These are phyloP conservation scores for Crioceris asparagi DNA, from an alignment of 2,888 invertebrate genomes.

Conservation along the genomic window DNA sequence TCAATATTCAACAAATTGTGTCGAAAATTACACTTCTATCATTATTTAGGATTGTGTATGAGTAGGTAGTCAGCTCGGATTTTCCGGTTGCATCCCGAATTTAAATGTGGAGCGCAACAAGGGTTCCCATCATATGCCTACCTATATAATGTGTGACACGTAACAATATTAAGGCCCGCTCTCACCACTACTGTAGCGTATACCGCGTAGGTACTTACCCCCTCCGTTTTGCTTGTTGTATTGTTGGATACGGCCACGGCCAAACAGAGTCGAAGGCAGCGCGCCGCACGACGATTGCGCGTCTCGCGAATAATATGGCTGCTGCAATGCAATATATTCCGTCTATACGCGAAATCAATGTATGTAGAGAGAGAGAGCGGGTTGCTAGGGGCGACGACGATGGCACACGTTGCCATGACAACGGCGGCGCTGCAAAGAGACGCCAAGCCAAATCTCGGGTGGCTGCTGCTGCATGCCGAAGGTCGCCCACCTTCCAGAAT, in stretches of 20 bases:
- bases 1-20: too few species aligned
- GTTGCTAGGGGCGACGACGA: slow-evolving; percentile 27
- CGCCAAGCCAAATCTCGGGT: too few species aligned
- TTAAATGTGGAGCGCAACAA: slow-evolving; percentile 30
- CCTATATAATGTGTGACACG: slow-evolving; percentile 36
- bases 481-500: too few species aligned
- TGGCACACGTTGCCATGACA: slow-evolving; percentile 22
- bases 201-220: too few species aligned
- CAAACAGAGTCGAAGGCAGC: too few species aligned
- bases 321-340: slow-evolving; percentile 36
- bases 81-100: slow-evolving; percentile 19
- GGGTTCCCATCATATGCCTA: slow-evolving; percentile 30
- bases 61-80: too few species aligned
- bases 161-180: slow-evolving; percentile 32
- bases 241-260: slow-evolving; percentile 21
- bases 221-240: too few species aligned
- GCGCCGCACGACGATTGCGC: slow-evolving; percentile 3
- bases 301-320: too few species aligned
- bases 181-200: too few species aligned
- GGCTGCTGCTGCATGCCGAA: too few species aligned
- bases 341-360: slow-evolving; percentile 41
- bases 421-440: slow-evolving; percentile 26
- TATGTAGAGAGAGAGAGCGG: slow-evolving; percentile 32
- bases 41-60: too few species aligned
- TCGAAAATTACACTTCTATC: too few species aligned